Conservation (phyloP, 2,797 vertebrate genomes). For the Lates japonicus region DNA sequence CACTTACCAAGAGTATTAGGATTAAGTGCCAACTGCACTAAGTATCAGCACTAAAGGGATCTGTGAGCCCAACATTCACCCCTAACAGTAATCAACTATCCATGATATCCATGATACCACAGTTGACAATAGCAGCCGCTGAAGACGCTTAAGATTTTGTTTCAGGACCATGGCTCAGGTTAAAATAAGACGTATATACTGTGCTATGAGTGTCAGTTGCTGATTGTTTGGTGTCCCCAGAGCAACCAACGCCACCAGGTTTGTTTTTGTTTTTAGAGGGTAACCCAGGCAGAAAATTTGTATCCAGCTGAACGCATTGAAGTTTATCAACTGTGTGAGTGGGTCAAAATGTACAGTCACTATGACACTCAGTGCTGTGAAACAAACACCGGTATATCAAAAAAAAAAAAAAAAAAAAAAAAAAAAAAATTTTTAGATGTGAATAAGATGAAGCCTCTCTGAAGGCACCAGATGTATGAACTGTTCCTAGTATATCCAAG, state of each 20-base stretch:
- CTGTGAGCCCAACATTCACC: background rate
- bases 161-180: background rate
- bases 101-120: background rate
- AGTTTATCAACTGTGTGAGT: slow-evolving; percentile 31
- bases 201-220: background rate
- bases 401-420: background rate
- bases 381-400: slow-evolving; percentile 3
- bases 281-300: slow-evolving; percentile 69
- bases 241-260: slow-evolving; percentile 39
- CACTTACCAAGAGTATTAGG: slow-evolving; percentile 17
- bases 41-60: slow-evolving; percentile 7
- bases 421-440: background rate
- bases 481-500: background rate
- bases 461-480: background rate
- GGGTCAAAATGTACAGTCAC: slow-evolving; percentile 34
- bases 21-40: slow-evolving; percentile 8
- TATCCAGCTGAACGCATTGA: slow-evolving; percentile 49
- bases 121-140: slow-evolving; percentile 6
- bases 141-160: background rate
- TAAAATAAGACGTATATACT: background rate
- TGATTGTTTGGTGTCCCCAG: slow-evolving; percentile 56
- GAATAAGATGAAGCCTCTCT: background rate
- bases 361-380: slow-evolving; percentile 33
- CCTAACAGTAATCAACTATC: slow-evolving; percentile 4
- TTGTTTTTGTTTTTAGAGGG: slow-evolving; percentile 66